Evolutionary conservation across 2,113 vertebrate species (phyloP), one percentile per base, ranked within the genome.

Genomic region (Scatophagus argus): DNA sequence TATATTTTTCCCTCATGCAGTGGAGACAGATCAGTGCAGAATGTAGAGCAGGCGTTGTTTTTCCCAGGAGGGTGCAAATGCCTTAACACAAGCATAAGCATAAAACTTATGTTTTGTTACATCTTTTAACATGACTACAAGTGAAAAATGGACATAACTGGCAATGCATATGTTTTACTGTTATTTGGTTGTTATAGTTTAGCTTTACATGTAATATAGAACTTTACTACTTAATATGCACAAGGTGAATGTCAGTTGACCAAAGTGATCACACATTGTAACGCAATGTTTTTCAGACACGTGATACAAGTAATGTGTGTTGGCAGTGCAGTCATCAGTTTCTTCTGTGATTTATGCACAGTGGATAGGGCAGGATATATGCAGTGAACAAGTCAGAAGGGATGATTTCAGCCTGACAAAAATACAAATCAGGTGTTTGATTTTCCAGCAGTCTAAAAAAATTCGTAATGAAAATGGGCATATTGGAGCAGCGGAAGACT

Each of bases 391-490:
- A n/a, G 38, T 51, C 51, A 34, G 63, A 12, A 27, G 31, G 44
- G 31, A 55, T 75, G 32, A 75, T 65, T 59, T 47, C 38, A 65
- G 4, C 12, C 43, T 52, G 31, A 61, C 47, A 56, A 36, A 62
- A 54, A 62, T 23, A 52, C 21, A 75, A 43, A 63, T 39, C 55
- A 34, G 55, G 31, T 52, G 29, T 64, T 62, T 76, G 38, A 51
- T 72, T 62, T 67, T 39, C 61, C 56, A 23, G 36, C 17, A 39
- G 44, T 59, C 54, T 16, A 14, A 65, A 77, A n/a, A 2, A 38
- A 61, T 47, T 41, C 59, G 27, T 58, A 58, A 70, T 75, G 34
- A 36, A 56, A 69, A 70, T 61, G 49, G 67, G 43, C 55, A 51
- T 23, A 19, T 41, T 23, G 36, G 23, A 54, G 71, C 65, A 46